These are phyloP conservation scores for Collichthys lucidus DNA, from an alignment of 2,113 vertebrate species.

Conservation along the genomic window DNA sequence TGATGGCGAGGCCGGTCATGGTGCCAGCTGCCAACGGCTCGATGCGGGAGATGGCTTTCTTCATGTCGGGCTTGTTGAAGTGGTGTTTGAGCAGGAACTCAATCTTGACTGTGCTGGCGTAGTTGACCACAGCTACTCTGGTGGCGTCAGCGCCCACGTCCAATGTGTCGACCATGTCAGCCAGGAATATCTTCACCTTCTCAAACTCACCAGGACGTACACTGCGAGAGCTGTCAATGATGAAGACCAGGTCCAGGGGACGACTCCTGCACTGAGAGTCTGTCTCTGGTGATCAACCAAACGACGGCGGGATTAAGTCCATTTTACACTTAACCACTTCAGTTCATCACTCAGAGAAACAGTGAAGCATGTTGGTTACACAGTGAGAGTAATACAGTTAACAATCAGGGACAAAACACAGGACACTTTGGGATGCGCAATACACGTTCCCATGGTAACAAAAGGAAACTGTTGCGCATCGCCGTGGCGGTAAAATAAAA, in stretches of 20 bases:
- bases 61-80: conserved; percentile 87
- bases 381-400: conserved; percentile 14
- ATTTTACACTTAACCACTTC: conserved; percentile 16
- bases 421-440: conserved; percentile 57
- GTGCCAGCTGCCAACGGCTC: conserved; percentile 91
- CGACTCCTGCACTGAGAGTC: conserved; percentile 88
- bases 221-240: conserved; percentile 95
- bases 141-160: conserved; percentile 86
- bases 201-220: conserved; percentile 91
- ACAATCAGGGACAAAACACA: conserved; percentile 22
- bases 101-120: conserved; percentile 92
- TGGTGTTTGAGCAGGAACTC: conserved; percentile 91
- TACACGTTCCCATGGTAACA: background rate
- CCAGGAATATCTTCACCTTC: conserved; percentile 92
- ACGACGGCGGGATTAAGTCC: conserved; percentile 66
- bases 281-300: conserved; percentile 80
- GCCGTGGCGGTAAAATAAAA: conserved; percentile 2
- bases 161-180: conserved; percentile 91
- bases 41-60: conserved; percentile 87
- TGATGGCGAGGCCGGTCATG: conserved; percentile 95
- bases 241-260: conserved; percentile 93
- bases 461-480: conserved; percentile 51
- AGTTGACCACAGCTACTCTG: conserved; percentile 91
- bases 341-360: conserved; percentile 32
- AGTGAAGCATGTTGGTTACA: conserved; percentile 19